Evolutionary conservation across 2,113 vertebrate genomes (phyloP).

Genomic region (Microcebus griseorufus): DNA sequence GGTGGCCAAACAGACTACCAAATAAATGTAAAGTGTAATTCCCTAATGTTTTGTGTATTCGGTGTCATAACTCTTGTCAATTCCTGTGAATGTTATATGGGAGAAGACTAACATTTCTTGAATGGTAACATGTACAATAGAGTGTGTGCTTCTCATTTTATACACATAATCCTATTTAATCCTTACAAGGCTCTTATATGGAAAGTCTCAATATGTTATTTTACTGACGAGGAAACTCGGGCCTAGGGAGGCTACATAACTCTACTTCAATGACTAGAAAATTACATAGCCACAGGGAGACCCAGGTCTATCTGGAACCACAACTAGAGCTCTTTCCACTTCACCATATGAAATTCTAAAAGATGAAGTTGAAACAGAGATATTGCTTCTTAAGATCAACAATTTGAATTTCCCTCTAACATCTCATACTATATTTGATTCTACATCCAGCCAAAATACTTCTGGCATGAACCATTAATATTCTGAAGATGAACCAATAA

Average conservation of each 20-base stretch:
- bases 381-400: not conserved
- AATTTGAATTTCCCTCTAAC: not conserved
- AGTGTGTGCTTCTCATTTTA: not conserved
- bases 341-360: not conserved
- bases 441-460: not conserved
- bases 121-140: not conserved
- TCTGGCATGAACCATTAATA: not conserved
- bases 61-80: not conserved
- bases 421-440: not conserved
- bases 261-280: not conserved
- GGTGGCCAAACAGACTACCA: not conserved
- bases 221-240: not conserved
- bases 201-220: not conserved
- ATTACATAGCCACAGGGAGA: not conserved
- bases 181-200: not conserved
- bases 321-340: not conserved
- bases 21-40: conserved; percentile 9
- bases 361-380: not conserved
- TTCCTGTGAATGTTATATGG: not conserved
- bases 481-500: conserved; percentile 32
- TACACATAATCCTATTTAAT: not conserved
- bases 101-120: conserved; percentile 4
- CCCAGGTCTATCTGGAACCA: not conserved
- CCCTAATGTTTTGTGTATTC: not conserved
- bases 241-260: not conserved